phyloP scores from a whole-genome alignment of 2,888 invertebrate genomes.

The Adelognathus sp. region DNA sequence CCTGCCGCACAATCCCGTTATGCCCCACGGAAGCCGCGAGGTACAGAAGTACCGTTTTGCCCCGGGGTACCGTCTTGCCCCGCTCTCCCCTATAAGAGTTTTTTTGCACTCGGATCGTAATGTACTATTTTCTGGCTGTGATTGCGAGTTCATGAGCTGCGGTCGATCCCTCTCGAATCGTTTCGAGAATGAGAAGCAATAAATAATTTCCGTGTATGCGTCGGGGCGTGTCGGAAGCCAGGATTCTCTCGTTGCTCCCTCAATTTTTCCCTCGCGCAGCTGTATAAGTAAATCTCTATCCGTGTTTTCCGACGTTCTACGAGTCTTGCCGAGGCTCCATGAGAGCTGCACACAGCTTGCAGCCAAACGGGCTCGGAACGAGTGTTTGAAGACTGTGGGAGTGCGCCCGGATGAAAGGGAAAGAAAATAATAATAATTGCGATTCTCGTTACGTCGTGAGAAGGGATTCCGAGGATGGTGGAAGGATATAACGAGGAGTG shows the following conservation, averaged over 20 bases:
- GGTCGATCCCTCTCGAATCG: background rate
- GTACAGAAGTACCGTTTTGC: too few relatives aligned
- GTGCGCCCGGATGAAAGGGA: constrained; percentile 16
- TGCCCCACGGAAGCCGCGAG: too few relatives aligned
- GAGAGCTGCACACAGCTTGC: background rate
- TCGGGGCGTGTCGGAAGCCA: background rate
- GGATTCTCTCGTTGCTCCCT: constrained; percentile 1
- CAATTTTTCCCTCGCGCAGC: background rate
- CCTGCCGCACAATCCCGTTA: too few relatives aligned
- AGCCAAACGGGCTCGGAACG: background rate
- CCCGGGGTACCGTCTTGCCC: background rate
- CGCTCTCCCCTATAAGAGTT: background rate
- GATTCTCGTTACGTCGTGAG: background rate
- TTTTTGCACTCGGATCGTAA: background rate
- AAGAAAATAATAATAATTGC: constrained; percentile 12
- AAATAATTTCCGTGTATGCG: background rate
- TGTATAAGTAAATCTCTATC: constrained; percentile 4
- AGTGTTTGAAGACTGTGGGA: background rate
- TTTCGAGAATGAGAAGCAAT: background rate
- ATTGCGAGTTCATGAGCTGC: too few relatives aligned
- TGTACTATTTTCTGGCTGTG: background rate
- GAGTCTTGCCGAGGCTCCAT: background rate
- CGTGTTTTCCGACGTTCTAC: background rate
- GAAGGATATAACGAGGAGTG: constrained; percentile 12
- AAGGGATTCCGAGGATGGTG: background rate